These are phyloP conservation scores for Herpetotheres cachinnans DNA, from an alignment of 2,113 vertebrate genomes.

Conservation along the genomic window DNA sequence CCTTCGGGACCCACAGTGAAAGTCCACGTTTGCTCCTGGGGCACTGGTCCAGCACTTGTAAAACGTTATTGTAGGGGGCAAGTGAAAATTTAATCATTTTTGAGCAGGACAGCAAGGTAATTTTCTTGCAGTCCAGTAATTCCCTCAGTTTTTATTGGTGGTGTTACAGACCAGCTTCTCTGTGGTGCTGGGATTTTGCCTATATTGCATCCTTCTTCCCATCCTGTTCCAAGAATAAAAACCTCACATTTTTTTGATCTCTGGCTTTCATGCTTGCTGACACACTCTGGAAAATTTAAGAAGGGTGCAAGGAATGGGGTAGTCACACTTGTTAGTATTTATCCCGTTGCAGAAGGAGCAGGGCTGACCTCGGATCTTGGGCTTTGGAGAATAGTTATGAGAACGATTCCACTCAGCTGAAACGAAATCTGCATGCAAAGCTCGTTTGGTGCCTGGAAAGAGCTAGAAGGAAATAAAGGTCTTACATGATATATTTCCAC, in stretches of 20 bases:
- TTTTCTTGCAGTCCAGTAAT: background rate
- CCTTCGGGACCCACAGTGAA: background rate
- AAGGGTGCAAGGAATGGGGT: conserved; percentile 59
- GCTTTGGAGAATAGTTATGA: conserved; percentile 61
- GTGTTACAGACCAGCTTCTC: conserved; percentile 13
- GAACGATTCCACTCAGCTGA: conserved; percentile 50
- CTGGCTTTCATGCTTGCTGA: conserved; percentile 45
- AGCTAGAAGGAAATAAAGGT: conserved; percentile 64
- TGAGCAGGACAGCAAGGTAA: background rate
- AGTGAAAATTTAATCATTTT: conserved; percentile 15
- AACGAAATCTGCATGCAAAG: conserved; percentile 62
- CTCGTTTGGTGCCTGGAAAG: conserved; percentile 44
- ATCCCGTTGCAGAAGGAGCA: conserved; percentile 38
- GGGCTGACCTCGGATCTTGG: conserved; percentile 54
- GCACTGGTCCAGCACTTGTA: background rate
- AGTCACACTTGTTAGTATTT: conserved; percentile 72
- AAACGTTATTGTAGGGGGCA: background rate
- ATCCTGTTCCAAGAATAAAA: conserved; percentile 50
- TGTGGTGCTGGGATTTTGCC: background rate
- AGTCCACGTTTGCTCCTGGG: background rate
- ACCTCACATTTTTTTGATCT: conserved; percentile 24
- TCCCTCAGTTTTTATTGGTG: background rate
- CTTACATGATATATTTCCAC: conserved; percentile 61
- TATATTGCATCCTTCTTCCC: background rate
- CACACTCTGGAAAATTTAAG: conserved; percentile 62